Conservation (phyloP, 2,797 vertebrate genomes). For the Austrolebias charrua region DNA sequence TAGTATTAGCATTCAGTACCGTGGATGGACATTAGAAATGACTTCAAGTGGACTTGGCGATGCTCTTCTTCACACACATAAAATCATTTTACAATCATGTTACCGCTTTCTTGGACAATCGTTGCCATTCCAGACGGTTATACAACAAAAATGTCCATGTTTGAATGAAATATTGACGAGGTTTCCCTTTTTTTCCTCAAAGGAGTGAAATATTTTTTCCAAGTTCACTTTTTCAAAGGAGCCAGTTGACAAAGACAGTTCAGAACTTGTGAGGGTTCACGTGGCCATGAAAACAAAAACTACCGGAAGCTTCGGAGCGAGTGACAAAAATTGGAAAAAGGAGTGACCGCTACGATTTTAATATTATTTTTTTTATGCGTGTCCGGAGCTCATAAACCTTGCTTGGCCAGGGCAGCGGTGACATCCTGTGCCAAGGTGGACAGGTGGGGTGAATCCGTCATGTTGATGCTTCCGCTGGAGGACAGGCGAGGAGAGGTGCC, state of each 20-base stretch:
- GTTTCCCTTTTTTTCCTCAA: not conserved
- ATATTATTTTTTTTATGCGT: conserved; percentile 6
- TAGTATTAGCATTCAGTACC: conserved; percentile 44
- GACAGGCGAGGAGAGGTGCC: conserved; percentile 88
- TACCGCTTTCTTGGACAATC: conserved; percentile 37
- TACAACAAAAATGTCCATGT: conserved; percentile 34
- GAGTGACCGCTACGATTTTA: conserved; percentile 7
- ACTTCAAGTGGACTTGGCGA: conserved; percentile 39
- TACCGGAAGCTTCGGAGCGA: conserved; percentile 36
- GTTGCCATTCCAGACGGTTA: conserved; percentile 23
- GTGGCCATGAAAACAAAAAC: conserved; percentile 15
- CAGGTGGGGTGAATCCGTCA: conserved; percentile 92
- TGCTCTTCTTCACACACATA: conserved; percentile 20
- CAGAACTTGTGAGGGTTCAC: conserved; percentile 31
- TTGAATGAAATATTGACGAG: conserved; percentile 15
- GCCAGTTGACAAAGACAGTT: conserved; percentile 27
- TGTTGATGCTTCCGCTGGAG: conserved; percentile 91
- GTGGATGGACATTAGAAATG: conserved; percentile 26
- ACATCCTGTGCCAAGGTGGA: conserved; percentile 94
- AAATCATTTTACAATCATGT: conserved; percentile 58
- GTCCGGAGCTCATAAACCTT: conserved; percentile 88
- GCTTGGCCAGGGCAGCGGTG: conserved; percentile 93
- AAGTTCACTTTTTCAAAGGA: conserved; percentile 51
- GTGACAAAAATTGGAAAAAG: conserved; percentile 20
- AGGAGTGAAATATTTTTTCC: conserved; percentile 13